Evolutionary conservation across 2,113 vertebrate genomes (phyloP).

Genomic region (Crotalus helleri): DNA sequence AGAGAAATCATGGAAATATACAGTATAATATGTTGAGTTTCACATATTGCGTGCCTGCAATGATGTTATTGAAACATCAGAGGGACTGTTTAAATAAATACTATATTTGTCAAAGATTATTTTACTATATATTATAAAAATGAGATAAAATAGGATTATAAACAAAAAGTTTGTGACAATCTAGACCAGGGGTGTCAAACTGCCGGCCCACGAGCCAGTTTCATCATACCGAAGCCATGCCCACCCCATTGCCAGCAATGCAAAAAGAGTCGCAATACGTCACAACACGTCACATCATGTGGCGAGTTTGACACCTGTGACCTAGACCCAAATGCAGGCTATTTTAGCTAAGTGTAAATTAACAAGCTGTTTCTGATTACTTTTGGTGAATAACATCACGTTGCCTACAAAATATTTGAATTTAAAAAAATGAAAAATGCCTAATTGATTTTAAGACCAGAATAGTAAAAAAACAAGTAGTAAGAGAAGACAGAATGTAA

Average conservation of each 20-base stretch:
- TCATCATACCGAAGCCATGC: too few species aligned
- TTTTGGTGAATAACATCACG: slow-evolving; percentile 51
- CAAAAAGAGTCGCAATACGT: too few species aligned
- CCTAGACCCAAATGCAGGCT: slow-evolving; percentile 4
- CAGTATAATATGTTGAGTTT: background rate
- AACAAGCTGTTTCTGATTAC: slow-evolving; percentile 58
- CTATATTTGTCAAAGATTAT: background rate
- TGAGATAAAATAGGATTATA: slow-evolving; percentile 35
- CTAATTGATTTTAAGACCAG: background rate
- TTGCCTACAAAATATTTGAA: slow-evolving; percentile 44
- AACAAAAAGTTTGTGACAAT: slow-evolving; percentile 46
- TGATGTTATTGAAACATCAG: background rate
- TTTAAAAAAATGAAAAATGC: slow-evolving; percentile 36
- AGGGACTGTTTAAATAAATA: background rate
- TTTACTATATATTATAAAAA: background rate
- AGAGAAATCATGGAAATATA: background rate
- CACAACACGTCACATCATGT: too few species aligned
- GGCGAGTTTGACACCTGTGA: too few species aligned
- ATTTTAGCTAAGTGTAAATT: slow-evolving; percentile 62
- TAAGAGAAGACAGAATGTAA: background rate
- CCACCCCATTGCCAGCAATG: too few species aligned
- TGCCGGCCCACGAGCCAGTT: too few species aligned
- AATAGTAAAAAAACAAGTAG: background rate
- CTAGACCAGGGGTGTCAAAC: background rate
- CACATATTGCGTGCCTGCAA: background rate